A percentile compares a stretch with the other conserved stretches of the same genome.
phyloP scores from a whole-genome alignment of 2,888 invertebrate genomes.

The Ceratothoa steindachneri region DNA sequence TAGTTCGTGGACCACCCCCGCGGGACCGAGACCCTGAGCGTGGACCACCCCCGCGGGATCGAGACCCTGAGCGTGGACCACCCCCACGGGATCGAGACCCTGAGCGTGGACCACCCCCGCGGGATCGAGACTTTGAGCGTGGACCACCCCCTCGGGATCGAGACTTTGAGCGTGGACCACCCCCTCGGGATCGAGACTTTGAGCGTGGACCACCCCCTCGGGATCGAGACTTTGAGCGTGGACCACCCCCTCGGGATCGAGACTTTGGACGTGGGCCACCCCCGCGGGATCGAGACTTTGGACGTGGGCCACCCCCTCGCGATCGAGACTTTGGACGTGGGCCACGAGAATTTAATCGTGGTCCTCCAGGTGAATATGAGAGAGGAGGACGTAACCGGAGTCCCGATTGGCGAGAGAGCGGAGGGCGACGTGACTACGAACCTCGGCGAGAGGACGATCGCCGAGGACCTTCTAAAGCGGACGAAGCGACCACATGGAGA shows the following conservation, averaged over 20 bases:
- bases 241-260: no score
- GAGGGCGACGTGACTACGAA: no score
- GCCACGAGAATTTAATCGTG: no score
- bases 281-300: background rate
- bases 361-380: no score
- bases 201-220: background rate
- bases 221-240: background rate
- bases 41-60: background rate
- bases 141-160: background rate
- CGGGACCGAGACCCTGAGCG: background rate
- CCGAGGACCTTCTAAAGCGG: no score
- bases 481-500: no score
- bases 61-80: background rate
- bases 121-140: background rate
- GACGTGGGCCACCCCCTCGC: background rate
- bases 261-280: background rate
- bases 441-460: no score
- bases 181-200: background rate
- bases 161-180: background rate
- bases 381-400: no score
- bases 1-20: background rate
- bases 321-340: no score
- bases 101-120: no score
- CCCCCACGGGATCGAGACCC: background rate
- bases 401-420: no score